These are phyloP conservation scores for Tamias sibiricus DNA, from an alignment of 2,113 vertebrate species.

Conservation along the genomic window DNA sequence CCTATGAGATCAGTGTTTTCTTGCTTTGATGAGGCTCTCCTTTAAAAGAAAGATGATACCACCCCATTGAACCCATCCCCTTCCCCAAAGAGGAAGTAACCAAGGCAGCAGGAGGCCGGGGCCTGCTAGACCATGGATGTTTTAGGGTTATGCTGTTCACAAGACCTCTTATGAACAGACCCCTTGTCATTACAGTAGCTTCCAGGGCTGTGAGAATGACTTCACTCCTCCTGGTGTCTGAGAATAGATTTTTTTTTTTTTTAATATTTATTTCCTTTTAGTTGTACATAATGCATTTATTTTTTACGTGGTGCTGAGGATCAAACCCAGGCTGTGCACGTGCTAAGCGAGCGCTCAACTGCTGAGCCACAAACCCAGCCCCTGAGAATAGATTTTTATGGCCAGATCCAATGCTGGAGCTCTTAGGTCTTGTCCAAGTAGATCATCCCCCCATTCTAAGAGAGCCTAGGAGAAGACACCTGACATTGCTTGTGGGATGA, in stretches of 20 bases:
- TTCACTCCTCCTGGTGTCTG: background rate
- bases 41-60: background rate
- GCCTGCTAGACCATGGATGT: background rate
- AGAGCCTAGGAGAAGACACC: background rate
- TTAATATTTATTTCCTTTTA: too few species aligned
- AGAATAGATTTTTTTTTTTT: background rate
- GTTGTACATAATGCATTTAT: too few species aligned
- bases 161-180: background rate
- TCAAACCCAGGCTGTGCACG: too few species aligned
- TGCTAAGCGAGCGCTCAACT: too few species aligned
- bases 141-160: background rate
- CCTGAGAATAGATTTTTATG: background rate
- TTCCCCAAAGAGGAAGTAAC: background rate
- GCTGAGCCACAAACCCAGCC: too few species aligned
- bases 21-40: background rate
- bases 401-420: background rate
- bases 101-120: background rate
- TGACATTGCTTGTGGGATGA: background rate
- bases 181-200: background rate
- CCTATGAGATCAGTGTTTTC: background rate
- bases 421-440: background rate
- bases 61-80: fast-evolving
- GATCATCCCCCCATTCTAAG: background rate
- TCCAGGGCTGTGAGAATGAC: background rate
- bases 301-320: too few species aligned